Conservation (phyloP, 2,113 vertebrate species). For the Carettochelys insculpta region DNA sequence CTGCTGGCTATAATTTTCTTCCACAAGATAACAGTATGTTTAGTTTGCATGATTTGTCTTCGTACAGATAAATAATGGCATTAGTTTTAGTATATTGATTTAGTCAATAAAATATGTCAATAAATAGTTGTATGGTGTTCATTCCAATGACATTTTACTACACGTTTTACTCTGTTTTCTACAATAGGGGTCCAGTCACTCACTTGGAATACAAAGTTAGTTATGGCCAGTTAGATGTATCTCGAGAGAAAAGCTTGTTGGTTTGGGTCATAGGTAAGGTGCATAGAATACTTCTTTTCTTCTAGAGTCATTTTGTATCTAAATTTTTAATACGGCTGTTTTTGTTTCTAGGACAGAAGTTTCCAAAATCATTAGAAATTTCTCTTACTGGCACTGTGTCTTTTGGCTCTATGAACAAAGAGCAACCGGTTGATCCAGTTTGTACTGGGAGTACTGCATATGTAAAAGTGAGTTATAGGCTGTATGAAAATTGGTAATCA, state of each 20-base stretch:
- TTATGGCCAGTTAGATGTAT: slow-evolving; percentile 88
- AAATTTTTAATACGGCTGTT: slow-evolving; percentile 5
- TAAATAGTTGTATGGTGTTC: background rate
- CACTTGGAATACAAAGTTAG: slow-evolving; percentile 87
- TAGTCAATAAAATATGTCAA: background rate
- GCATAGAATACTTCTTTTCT: background rate
- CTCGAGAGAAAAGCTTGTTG: slow-evolving; percentile 89
- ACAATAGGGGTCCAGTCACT: slow-evolving; percentile 83
- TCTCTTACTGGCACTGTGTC: slow-evolving; percentile 83
- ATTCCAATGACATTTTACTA: background rate
- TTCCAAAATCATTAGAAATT: slow-evolving; percentile 90
- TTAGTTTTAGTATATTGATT: background rate
- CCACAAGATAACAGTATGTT: background rate
- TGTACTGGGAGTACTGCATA: slow-evolving; percentile 89
- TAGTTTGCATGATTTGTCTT: background rate
- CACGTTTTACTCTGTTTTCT: slow-evolving; percentile 10
- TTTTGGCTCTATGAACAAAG: slow-evolving; percentile 78
- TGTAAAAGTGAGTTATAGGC: slow-evolving; percentile 82
- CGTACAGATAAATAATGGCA: background rate
- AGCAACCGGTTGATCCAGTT: slow-evolving; percentile 82
- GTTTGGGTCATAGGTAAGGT: slow-evolving; percentile 88
- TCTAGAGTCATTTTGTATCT: background rate
- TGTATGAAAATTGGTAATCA: background rate
- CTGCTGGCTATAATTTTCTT: slow-evolving; percentile 32
- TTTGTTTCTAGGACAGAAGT: slow-evolving; percentile 88